A percentile compares a stretch with the other conserved stretches of the same genome.
Evolutionary conservation across 2,888 invertebrate genomes (phyloP).

Genomic region (Lamellibrachia columna): DNA sequence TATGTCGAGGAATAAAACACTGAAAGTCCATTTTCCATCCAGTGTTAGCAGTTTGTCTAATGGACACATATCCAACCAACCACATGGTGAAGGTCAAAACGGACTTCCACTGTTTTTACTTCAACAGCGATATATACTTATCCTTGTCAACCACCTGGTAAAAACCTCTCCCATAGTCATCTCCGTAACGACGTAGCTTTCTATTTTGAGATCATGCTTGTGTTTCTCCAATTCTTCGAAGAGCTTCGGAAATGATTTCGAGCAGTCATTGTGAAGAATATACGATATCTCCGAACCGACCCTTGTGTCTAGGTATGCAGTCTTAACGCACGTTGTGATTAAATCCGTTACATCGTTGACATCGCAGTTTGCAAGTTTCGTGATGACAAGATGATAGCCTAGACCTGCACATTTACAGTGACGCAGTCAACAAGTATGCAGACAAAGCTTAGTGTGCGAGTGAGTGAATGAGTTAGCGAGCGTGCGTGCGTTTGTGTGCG

Average conservation of each 20-base stretch:
- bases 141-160: constrained; percentile 47
- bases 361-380: constrained; percentile 70
- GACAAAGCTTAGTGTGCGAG: neutral
- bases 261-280: constrained; percentile 55
- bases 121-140: neutral
- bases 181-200: constrained; percentile 83
- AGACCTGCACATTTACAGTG: constrained; percentile 61
- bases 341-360: constrained; percentile 70
- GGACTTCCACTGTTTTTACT: too few species aligned
- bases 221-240: constrained; percentile 47
- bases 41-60: too few species aligned
- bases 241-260: constrained; percentile 23
- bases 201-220: constrained; percentile 72
- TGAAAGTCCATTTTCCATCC: too few species aligned
- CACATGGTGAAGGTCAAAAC: too few species aligned
- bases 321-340: constrained; percentile 74
- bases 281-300: constrained; percentile 60
- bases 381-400: constrained; percentile 81
- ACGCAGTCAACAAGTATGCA: neutral
- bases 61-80: too few species aligned
- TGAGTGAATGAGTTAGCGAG: neutral
- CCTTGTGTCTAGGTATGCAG: constrained; percentile 70
- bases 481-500: neutral
- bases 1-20: too few species aligned
- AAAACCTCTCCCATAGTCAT: constrained; percentile 88